phyloP scores from a whole-genome alignment of 2,797 vertebrate species.

The Hipposideros larvatus region DNA sequence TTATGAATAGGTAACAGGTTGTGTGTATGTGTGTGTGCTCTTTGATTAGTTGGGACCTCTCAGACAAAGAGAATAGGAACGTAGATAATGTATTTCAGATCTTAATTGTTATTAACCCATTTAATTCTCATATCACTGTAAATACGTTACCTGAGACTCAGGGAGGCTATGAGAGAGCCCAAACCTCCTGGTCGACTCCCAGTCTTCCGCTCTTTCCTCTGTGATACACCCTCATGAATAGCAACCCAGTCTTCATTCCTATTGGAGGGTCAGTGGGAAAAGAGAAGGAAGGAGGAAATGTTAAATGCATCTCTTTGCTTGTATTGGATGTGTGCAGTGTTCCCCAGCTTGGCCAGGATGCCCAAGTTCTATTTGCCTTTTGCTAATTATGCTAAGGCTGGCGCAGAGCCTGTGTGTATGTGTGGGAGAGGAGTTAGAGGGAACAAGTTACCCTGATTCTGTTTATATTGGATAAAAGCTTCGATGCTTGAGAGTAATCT shows the following conservation, averaged over 20 bases:
- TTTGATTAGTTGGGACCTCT: neutral
- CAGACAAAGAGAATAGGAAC: neutral
- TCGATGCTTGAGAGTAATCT: constrained; percentile 68
- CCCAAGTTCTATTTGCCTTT: constrained; percentile 59
- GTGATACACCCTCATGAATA: rapidly evolving
- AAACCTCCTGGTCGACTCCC: too few relatives aligned
- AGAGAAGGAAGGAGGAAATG: neutral
- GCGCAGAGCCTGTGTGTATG: neutral
- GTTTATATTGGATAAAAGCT: constrained; percentile 81
- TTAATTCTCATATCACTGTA: neutral
- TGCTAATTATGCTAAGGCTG: constrained; percentile 38
- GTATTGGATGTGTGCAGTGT: too few relatives aligned
- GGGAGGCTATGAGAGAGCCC: neutral
- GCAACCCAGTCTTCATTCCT: neutral
- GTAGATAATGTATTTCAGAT: neutral
- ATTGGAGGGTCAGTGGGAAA: neutral
- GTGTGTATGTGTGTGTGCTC: neutral
- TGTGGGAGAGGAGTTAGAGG: constrained; percentile 4
- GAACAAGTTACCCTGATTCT: constrained; percentile 73
- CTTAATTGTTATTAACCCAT: constrained; percentile 14
- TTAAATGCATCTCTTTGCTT: neutral
- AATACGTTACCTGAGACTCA: neutral
- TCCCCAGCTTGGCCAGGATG: constrained; percentile 10
- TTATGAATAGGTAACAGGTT: neutral
- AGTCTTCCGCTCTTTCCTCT: neutral